Base-by-base conservation (phyloP, 2,888 invertebrate genomes). In the Altica lythri region DNA sequence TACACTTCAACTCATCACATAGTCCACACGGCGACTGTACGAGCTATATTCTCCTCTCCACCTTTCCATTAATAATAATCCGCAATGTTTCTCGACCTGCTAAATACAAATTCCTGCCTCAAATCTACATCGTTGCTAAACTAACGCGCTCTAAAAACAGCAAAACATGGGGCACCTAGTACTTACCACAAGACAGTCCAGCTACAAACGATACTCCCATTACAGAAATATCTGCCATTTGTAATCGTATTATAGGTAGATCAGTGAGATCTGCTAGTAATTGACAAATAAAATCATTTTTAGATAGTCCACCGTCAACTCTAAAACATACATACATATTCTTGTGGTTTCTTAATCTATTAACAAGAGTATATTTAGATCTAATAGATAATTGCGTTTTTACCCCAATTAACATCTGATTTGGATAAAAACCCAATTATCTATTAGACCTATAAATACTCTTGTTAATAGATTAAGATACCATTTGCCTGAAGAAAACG, bases 241-340 rank as follows among this genome's bases (percentile, higher is more conserved):
- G 73, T 0, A 90, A 83, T 25, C 95, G 80, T 72, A 93, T 89
- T 2, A 96, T 88, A 0, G 78, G 73, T 46, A 90, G 75, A 0
- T 85, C 86, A 0, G 89, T 89, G 47, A 95, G 79, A 74, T 96
- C 92, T 0, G 95, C 86, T 61, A 97, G 81, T 53, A 92, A 77
- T 74, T 96, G 95, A 65, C 92, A 86, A 34, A 97, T 80, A 72
- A 97, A 97, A 76, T 95, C 87, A 75, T 95, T 97, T 59, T 86
- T 86, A 0, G 95, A 89, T n/a, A 97, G 95, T n/a, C 97, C 97
- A 2, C 97, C 97, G 75, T 96, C 94, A 55, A 94, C 83, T 69
- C 96, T 95, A 75, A 4, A 79, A 78, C 38, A 32, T n/a, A n/a
- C n/a, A n/a, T n/a, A n/a, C n/a, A n/a, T n/a, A n/a, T n/a, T n/a